These are phyloP conservation scores for Naso thynnoides DNA, from an alignment of 2,797 vertebrate species.

Conservation along the genomic window DNA sequence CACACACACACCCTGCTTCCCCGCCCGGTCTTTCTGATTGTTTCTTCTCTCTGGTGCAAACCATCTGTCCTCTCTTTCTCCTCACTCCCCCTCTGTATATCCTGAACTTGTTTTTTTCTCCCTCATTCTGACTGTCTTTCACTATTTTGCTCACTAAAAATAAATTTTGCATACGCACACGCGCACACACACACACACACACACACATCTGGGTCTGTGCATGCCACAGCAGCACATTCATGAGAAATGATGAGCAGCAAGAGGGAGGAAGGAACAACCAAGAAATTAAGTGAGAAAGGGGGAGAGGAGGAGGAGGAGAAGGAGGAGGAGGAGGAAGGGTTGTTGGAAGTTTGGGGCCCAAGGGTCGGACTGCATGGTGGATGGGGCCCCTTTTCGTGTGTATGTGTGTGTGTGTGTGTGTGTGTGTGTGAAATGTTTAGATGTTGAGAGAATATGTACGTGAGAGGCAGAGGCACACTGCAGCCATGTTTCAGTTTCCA, in stretches of 20 bases:
- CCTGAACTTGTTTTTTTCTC: constrained; percentile 3
- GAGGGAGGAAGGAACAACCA: constrained; percentile 33
- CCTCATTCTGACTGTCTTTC: neutral
- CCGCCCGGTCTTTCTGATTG: constrained; percentile 67
- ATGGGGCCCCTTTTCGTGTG: constrained; percentile 56
- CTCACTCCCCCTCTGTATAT: constrained; percentile 19
- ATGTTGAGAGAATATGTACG: constrained; percentile 6
- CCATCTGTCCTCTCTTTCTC: constrained; percentile 70
- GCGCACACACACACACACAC: constrained; percentile 5
- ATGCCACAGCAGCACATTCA: constrained; percentile 2
- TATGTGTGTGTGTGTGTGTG: constrained; percentile 22
- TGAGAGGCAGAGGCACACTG: constrained; percentile 1
- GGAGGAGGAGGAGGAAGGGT: constrained; percentile 15
- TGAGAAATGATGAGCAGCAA: neutral
- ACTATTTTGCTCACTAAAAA: constrained; percentile 47
- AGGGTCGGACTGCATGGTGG: constrained; percentile 46
- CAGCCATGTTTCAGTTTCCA: constrained; percentile 15
- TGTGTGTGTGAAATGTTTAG: constrained; percentile 14
- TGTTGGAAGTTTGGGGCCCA: constrained; percentile 51
- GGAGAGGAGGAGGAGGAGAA: constrained; percentile 21
- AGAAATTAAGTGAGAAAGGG: constrained; percentile 42
- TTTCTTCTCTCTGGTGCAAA: constrained; percentile 75
- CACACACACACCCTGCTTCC: too few relatives aligned
- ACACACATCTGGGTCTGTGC: constrained; percentile 23
- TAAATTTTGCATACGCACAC: constrained; percentile 19